phyloP scores from a whole-genome alignment of 2,797 vertebrate genomes.

The Peromyscus aztecus region DNA sequence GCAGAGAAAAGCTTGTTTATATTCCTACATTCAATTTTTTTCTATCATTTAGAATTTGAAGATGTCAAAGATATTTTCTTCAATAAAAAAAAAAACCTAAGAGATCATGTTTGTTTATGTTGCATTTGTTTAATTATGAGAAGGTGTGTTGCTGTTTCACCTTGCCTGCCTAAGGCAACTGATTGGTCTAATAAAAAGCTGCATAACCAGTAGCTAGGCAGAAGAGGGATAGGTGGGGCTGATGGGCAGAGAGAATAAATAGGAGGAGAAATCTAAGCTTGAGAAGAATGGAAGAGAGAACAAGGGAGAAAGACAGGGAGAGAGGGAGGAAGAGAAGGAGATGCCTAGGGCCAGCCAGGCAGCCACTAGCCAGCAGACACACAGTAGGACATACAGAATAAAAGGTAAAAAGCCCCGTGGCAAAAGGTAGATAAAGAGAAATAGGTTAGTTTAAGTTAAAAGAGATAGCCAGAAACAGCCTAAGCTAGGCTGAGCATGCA shows the following conservation, averaged over 20 bases:
- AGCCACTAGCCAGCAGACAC: background rate
- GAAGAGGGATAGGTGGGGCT: background rate
- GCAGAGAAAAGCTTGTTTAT: constrained; percentile 50
- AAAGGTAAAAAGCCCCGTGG: background rate
- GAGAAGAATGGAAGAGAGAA: background rate
- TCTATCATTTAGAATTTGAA: constrained; percentile 63
- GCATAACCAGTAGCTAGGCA: background rate
- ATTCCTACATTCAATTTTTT: constrained; percentile 28
- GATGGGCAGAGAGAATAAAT: background rate
- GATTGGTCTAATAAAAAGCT: background rate
- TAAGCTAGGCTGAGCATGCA: background rate
- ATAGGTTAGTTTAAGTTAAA: background rate
- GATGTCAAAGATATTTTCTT: constrained; percentile 43
- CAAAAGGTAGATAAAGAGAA: background rate
- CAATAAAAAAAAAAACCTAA: constrained; percentile 9
- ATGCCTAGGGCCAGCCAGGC: background rate
- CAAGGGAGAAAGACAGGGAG: background rate
- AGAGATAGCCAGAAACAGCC: background rate
- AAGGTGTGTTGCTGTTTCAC: background rate
- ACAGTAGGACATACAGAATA: background rate
- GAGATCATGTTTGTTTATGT: background rate
- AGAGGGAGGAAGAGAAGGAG: background rate
- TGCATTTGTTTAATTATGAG: background rate
- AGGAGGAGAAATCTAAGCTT: background rate
- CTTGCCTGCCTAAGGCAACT: background rate